phyloP scores from a whole-genome alignment of 2,113 vertebrate genomes.

The Gobio gobio region DNA sequence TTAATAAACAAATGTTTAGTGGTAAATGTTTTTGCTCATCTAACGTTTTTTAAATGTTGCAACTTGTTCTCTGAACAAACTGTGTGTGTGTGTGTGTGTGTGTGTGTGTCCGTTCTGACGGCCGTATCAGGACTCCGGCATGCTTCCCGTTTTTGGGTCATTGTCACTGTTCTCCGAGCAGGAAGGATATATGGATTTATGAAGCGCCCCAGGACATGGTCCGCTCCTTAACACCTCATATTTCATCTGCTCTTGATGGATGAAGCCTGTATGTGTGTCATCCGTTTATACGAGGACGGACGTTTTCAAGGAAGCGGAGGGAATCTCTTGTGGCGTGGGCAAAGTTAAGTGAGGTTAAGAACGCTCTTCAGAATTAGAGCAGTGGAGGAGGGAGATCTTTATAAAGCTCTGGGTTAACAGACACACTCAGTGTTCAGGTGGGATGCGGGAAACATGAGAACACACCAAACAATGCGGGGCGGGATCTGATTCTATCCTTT shows the following conservation, averaged over 20 bases:
- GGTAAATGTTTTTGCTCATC: too few relatives aligned
- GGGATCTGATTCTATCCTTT: not conserved
- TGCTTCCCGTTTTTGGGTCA: constrained; percentile 60
- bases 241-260: constrained; percentile 62
- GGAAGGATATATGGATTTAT: constrained; percentile 65
- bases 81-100: too few relatives aligned
- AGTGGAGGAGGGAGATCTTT: constrained; percentile 39
- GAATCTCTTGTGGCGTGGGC: constrained; percentile 52
- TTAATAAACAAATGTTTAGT: too few relatives aligned
- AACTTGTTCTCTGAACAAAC: too few relatives aligned
- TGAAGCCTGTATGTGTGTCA: constrained; percentile 60
- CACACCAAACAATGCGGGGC: not conserved
- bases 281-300: not conserved
- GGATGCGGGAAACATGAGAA: not conserved
- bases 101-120: not conserved
- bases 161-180: constrained; percentile 46
- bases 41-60: too few relatives aligned
- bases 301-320: constrained; percentile 48
- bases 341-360: constrained; percentile 68
- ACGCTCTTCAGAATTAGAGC: constrained; percentile 59
- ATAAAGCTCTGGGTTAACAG: not conserved
- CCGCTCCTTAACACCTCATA: constrained; percentile 58
- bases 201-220: constrained; percentile 56
- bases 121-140: not conserved
- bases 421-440: not conserved